Conservation (phyloP, 37 sponge, comb jelly and placozoan species). For the Bolinopsis microptera region DNA sequence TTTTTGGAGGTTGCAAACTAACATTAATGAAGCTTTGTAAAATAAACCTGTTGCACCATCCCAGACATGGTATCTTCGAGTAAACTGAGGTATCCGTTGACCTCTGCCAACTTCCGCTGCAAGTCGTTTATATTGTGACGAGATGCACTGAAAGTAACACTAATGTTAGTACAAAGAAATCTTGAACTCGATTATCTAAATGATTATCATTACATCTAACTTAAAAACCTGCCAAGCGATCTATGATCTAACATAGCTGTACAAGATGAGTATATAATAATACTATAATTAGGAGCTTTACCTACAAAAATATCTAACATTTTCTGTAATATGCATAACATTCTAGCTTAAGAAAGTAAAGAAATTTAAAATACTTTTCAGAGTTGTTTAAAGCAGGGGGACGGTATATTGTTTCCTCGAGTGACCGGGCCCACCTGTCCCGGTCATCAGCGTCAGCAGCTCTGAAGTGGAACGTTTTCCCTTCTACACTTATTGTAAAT, state of each 20-base stretch:
- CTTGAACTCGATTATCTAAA: too few species aligned
- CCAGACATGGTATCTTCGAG: slow-evolving; percentile 45
- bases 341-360: too few species aligned
- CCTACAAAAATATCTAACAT: too few species aligned
- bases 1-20: too few species aligned
- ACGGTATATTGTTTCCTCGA: slow-evolving; percentile 77
- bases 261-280: too few species aligned
- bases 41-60: slow-evolving; percentile 66
- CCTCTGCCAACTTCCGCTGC: slow-evolving; percentile 21
- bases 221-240: too few species aligned
- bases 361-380: slow-evolving; percentile 11
- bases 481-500: slow-evolving; percentile 84
- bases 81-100: slow-evolving; percentile 58
- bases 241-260: too few species aligned
- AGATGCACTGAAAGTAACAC: background rate
- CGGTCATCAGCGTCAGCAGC: slow-evolving; percentile 76
- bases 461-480: slow-evolving; percentile 87
- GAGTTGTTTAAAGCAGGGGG: slow-evolving; percentile 2
- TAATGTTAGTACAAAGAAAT: too few species aligned
- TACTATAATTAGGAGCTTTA: too few species aligned
- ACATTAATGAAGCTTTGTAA: too few species aligned
- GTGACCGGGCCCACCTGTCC: slow-evolving; percentile 83
- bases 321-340: too few species aligned
- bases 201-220: too few species aligned
- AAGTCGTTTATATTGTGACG: slow-evolving; percentile 50